Evolutionary conservation across 2,888 invertebrate species (phyloP).

Genomic region (Drymonia ruficornis): DNA sequence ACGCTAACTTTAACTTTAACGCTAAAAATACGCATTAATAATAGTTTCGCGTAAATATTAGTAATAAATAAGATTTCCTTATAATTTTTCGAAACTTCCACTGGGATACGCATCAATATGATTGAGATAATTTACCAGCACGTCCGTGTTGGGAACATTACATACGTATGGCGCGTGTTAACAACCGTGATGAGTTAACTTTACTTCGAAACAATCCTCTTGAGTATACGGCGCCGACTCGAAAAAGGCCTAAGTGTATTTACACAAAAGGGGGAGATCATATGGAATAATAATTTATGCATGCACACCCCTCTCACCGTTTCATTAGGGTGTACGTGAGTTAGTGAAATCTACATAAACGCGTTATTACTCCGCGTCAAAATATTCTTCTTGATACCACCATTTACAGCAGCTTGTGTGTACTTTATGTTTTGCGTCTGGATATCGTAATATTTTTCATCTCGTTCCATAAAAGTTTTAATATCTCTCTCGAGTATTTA

Average conservation of each 20-base stretch:
- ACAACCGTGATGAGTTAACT: conserved; percentile 53
- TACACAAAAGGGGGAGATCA: conserved; percentile 48
- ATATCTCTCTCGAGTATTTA: conserved; percentile 9
- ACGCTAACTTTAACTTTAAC: too few species aligned
- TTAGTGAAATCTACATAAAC: conserved; percentile 74
- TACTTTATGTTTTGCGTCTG: conserved; percentile 39
- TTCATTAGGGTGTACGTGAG: conserved; percentile 67
- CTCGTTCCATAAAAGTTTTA: conserved; percentile 21
- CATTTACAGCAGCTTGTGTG: conserved; percentile 23
- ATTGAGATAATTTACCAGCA: conserved; percentile 17
- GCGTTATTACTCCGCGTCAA: conserved; percentile 60
- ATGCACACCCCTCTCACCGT: conserved; percentile 60
- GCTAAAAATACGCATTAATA: too few species aligned
- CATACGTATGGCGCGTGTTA: conserved; percentile 34
- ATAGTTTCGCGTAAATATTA: too few species aligned
- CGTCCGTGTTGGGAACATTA: not conserved
- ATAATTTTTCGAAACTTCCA: not conserved
- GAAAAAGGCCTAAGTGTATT: conserved; percentile 51
- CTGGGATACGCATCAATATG: conserved; percentile 7
- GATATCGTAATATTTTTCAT: conserved; percentile 43
- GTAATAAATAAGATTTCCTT: too few species aligned
- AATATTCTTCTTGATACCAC: conserved; percentile 51
- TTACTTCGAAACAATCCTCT: conserved; percentile 53
- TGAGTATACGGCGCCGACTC: conserved; percentile 33
- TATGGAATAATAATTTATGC: conserved; percentile 68